Percentiles rank a stretch among this genome's conserved stretches.
phyloP scores from a whole-genome alignment of 2,888 invertebrate genomes.

The Molorchus minor region DNA sequence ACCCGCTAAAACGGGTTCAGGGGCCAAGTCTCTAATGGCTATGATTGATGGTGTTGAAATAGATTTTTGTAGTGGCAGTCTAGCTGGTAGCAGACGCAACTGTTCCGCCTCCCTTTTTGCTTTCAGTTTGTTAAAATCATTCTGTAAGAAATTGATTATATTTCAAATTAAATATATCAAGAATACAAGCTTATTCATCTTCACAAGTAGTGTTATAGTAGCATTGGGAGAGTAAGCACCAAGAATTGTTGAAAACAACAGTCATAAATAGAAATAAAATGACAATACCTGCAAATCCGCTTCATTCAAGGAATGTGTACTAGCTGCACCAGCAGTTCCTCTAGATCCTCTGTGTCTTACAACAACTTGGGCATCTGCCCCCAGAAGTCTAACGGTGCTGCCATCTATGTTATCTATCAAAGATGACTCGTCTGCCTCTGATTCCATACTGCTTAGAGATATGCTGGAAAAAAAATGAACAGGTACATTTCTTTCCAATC shows the following conservation, averaged over 20 bases:
- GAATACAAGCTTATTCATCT: neutral
- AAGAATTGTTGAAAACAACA: no score
- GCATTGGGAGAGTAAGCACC: no score
- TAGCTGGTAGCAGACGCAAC: constrained; percentile 67
- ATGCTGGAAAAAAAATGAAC: constrained; percentile 64
- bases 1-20: constrained; percentile 65
- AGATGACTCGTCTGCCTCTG: constrained; percentile 79
- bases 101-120: constrained; percentile 69
- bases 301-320: constrained; percentile 87
- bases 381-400: constrained; percentile 65
- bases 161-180: neutral
- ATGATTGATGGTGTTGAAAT: constrained; percentile 91
- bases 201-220: no score
- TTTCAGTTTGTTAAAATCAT: constrained; percentile 77
- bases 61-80: constrained; percentile 87
- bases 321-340: constrained; percentile 66
- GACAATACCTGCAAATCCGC: constrained; percentile 80
- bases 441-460: constrained; percentile 84
- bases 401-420: constrained; percentile 65
- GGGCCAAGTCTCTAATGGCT: constrained; percentile 70
- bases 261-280: neutral
- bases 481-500: neutral
- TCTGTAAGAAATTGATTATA: constrained; percentile 62
- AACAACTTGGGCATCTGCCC: constrained; percentile 63
- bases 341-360: constrained; percentile 61